Percentiles rank a stretch among this genome's conserved stretches.
Conservation (phyloP, 2,888 invertebrate species). For the Protonemura montana region DNA sequence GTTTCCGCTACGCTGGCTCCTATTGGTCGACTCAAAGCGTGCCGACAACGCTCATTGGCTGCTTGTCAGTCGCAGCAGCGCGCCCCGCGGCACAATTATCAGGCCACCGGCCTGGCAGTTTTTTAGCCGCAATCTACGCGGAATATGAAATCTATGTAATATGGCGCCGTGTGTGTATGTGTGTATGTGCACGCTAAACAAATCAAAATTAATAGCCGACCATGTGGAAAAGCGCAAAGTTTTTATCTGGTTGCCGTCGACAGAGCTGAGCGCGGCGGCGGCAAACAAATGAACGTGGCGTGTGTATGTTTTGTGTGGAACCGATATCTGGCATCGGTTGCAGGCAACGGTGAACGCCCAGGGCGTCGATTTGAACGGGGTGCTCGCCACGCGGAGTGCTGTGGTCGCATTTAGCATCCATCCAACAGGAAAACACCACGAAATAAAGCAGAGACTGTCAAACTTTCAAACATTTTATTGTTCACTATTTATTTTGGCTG, state of each 20-base stretch:
- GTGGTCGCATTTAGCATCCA: too few relatives aligned
- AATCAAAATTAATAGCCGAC: neutral
- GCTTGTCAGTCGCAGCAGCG: slow-evolving; percentile 29
- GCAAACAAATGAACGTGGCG: neutral
- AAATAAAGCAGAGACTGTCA: too few relatives aligned
- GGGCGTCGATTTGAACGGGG: neutral
- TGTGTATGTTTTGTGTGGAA: too few relatives aligned
- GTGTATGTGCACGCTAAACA: neutral
- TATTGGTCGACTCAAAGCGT: slow-evolving; percentile 1
- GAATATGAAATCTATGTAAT: neutral
- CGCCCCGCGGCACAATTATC: neutral
- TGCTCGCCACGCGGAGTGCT: neutral
- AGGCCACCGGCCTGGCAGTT: neutral
- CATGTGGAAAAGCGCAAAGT: slow-evolving; percentile 4
- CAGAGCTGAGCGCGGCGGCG: neutral
- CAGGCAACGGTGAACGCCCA: neutral
- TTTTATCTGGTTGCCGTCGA: neutral
- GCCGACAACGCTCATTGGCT: slow-evolving; percentile 8
- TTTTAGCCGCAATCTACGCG: neutral
- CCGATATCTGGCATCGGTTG: neutral
- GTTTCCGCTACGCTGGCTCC: neutral
- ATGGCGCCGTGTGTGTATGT: neutral
- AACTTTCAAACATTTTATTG: too few relatives aligned
- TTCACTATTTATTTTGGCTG: too few relatives aligned
- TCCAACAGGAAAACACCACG: too few relatives aligned